A percentile compares a stretch with the other conserved stretches of the same genome.
Conservation (phyloP, 1,140 invertebrate species). For the Cardiocondyla obscurior region DNA sequence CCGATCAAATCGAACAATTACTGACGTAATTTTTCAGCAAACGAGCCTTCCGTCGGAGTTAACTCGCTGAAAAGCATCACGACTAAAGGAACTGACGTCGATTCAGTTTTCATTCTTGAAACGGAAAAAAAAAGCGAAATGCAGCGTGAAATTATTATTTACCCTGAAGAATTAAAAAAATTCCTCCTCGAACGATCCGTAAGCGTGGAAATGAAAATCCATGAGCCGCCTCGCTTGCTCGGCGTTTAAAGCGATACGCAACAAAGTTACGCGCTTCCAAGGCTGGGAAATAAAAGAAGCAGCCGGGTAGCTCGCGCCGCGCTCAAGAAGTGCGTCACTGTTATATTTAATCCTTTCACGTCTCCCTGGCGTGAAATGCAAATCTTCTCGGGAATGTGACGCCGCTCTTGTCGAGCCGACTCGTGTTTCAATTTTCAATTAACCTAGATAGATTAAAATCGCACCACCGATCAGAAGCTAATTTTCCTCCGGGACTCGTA, state of each 20-base stretch:
- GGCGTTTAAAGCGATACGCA: neutral
- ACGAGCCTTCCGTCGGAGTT: neutral
- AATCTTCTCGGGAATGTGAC: neutral
- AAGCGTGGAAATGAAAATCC: neutral
- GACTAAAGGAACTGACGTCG: neutral
- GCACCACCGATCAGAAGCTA: neutral
- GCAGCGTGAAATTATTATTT: neutral
- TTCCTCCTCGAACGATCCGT: neutral
- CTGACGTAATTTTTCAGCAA: neutral
- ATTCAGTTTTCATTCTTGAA: neutral
- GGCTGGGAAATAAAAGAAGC: slow-evolving; percentile 20
- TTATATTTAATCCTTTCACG: neutral
- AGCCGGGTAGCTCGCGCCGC: neutral
- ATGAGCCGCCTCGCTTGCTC: neutral
- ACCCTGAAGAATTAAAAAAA: neutral
- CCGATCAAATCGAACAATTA: neutral
- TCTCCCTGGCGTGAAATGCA: neutral
- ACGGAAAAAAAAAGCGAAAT: neutral
- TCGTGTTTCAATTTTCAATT: slow-evolving; percentile 8
- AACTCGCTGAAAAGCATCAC: neutral
- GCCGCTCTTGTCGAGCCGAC: slow-evolving; percentile 18
- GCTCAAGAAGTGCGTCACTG: slow-evolving; percentile 1
- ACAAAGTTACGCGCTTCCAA: neutral
- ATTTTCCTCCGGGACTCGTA: neutral
- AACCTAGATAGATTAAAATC: slow-evolving; percentile 23